Conservation (phyloP, 2,797 vertebrate genomes). For the Urophycis tenuis region DNA sequence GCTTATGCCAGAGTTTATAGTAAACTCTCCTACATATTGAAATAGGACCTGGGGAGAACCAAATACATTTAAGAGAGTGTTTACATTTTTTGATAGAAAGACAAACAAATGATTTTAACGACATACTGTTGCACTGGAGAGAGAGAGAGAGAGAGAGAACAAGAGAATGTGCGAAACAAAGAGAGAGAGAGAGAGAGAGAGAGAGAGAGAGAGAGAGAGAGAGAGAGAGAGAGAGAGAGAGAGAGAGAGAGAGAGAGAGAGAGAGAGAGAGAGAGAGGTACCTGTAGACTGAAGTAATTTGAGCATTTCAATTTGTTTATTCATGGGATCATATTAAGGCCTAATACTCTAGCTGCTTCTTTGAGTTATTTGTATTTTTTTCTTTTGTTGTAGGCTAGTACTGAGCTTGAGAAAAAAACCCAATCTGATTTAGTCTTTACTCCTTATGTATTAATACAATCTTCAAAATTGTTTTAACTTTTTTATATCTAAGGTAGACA, state of each 20-base stretch:
- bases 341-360: slow-evolving; percentile 15
- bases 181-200: too few species aligned
- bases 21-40: not conserved
- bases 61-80: slow-evolving; percentile 31
- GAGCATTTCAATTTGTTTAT: not conserved
- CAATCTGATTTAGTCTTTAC: slow-evolving; percentile 18
- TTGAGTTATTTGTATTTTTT: slow-evolving; percentile 2
- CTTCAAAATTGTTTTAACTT: slow-evolving; percentile 8
- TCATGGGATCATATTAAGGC: slow-evolving; percentile 6
- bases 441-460: slow-evolving; percentile 21
- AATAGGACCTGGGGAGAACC: slow-evolving; percentile 16
- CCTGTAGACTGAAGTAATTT: not conserved
- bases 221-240: too few species aligned
- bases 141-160: slow-evolving; percentile 1
- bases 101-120: slow-evolving; percentile 2
- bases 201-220: too few species aligned
- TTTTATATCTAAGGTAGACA: slow-evolving; percentile 38
- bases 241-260: slow-evolving; percentile 1
- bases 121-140: slow-evolving; percentile 30
- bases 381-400: not conserved
- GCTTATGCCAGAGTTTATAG: not conserved
- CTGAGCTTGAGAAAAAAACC: slow-evolving; percentile 17
- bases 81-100: slow-evolving; percentile 28
- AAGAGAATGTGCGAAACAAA: too few species aligned
- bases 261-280: not conserved